Conservation (phyloP, 2,113 vertebrate species). For the Pangasianodon gigas region DNA sequence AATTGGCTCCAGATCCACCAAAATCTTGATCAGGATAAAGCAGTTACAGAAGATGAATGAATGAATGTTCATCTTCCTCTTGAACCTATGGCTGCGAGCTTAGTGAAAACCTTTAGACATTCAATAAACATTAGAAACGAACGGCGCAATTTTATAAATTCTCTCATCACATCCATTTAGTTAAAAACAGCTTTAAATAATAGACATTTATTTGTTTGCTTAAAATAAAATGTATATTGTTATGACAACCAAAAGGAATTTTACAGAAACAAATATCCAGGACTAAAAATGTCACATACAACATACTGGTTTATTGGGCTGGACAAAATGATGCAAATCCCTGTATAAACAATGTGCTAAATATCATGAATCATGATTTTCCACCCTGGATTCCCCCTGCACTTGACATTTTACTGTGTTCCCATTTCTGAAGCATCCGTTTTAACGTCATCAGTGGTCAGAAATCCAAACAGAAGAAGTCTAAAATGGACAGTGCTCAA, state of each 20-base stretch:
- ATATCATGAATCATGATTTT: background rate
- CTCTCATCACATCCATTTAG: background rate
- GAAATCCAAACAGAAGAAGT: background rate
- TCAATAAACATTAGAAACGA: background rate
- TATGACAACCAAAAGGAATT: background rate
- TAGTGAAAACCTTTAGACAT: background rate
- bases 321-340: background rate
- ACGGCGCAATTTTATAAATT: background rate
- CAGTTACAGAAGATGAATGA: background rate
- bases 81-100: background rate
- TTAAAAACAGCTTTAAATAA: background rate
- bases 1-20: background rate
- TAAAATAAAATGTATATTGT: background rate
- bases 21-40: background rate
- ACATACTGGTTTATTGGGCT: background rate
- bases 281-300: background rate
- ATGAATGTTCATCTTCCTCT: background rate
- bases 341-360: background rate
- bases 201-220: background rate
- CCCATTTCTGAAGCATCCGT: background rate
- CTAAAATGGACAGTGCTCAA: background rate
- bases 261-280: background rate
- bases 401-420: background rate
- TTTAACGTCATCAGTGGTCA: background rate
- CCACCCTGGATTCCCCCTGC: background rate